phyloP scores from a whole-genome alignment of 2,888 invertebrate species.

The Xylocampa areola region DNA sequence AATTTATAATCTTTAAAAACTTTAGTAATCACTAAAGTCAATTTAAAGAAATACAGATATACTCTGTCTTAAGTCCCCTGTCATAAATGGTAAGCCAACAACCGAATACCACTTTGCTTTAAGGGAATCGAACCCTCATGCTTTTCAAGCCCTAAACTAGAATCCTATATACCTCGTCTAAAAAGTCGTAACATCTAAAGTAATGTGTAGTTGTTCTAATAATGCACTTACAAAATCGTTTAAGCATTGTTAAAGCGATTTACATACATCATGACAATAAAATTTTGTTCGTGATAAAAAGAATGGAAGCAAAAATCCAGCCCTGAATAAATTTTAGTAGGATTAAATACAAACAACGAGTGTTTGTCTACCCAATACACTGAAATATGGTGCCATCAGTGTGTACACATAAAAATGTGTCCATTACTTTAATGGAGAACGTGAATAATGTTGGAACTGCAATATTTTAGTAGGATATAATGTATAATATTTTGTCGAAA shows the following conservation, averaged over 20 bases:
- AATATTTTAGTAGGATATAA: too few species aligned
- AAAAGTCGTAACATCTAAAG: too few species aligned
- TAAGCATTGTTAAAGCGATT: slow-evolving; percentile 12
- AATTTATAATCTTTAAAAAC: too few species aligned
- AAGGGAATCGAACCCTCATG: too few species aligned
- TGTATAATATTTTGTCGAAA: too few species aligned
- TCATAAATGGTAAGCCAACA: too few species aligned
- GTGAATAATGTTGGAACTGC: not conserved
- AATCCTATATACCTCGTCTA: too few species aligned
- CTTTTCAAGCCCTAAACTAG: too few species aligned
- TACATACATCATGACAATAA: not conserved
- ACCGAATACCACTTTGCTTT: too few species aligned
- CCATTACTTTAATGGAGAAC: slow-evolving; percentile 30
- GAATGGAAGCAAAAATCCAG: slow-evolving; percentile 18
- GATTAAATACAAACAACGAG: slow-evolving; percentile 45
- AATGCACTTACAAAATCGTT: not conserved
- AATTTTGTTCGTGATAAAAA: slow-evolving; percentile 18
- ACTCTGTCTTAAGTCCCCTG: too few species aligned
- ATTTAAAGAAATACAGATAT: too few species aligned
- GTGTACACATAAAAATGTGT: slow-evolving; percentile 13
- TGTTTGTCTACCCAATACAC: slow-evolving; percentile 16
- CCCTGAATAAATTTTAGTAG: slow-evolving; percentile 33
- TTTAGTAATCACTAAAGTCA: too few species aligned
- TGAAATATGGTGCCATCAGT: slow-evolving; percentile 14
- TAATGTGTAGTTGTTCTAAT: not conserved